These are phyloP conservation scores for Caenorhabditis latens DNA, from an alignment of 1,140 invertebrate species.

Conservation along the genomic window DNA sequence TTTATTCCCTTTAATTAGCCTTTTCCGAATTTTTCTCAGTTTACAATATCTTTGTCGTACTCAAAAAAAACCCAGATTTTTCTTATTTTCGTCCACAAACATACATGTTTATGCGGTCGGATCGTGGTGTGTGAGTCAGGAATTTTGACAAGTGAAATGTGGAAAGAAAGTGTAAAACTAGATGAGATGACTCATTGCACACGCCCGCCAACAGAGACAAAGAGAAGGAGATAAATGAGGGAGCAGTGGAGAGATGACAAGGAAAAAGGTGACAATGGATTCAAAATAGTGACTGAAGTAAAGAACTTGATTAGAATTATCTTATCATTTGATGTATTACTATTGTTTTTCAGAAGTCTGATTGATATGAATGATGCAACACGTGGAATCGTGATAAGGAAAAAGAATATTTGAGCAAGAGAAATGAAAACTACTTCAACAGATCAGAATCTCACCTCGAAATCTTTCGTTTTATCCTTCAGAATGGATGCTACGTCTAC, in stretches of 20 bases:
- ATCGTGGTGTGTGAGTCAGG: slow-evolving; percentile 33
- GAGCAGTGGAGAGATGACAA: background rate
- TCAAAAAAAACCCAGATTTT: background rate
- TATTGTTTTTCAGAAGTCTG: background rate
- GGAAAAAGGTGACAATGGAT: background rate
- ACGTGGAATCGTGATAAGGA: background rate
- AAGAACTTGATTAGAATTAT: background rate
- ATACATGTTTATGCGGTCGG: slow-evolving; percentile 50
- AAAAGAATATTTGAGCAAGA: background rate
- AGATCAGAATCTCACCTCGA: background rate
- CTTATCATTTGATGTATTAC: background rate
- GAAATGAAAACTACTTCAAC: too few species aligned
- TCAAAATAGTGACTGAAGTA: background rate
- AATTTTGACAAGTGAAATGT: slow-evolving; percentile 56
- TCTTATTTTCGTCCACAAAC: slow-evolving; percentile 8
- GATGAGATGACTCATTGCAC: slow-evolving; percentile 42
- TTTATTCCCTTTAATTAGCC: too few species aligned
- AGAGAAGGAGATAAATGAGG: background rate
- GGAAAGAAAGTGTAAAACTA: slow-evolving; percentile 39
- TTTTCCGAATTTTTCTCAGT: too few species aligned
- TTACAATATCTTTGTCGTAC: background rate
- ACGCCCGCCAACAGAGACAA: background rate
- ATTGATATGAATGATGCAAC: background rate
- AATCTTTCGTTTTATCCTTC: slow-evolving; percentile 12
- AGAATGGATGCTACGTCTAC: slow-evolving; percentile 30